Percentiles rank a stretch among this genome's conserved stretches.
These are phyloP conservation scores for Aphodius sticticus DNA, from an alignment of 2,888 invertebrate genomes.

Conservation along the genomic window DNA sequence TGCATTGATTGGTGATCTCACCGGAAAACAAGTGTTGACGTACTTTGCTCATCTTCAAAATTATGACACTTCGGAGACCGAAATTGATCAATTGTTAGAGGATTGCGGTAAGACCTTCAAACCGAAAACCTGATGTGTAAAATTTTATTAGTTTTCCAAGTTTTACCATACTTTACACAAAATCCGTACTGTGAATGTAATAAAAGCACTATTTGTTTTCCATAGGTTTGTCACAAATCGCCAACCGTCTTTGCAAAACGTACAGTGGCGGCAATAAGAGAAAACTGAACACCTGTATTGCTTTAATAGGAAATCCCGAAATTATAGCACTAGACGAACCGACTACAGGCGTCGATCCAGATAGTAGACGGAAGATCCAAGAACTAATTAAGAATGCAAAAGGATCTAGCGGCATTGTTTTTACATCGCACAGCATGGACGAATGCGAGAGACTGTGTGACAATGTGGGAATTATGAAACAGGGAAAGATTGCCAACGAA, in stretches of 20 bases:
- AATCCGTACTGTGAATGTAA: too few relatives aligned
- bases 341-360: slow-evolving; percentile 76
- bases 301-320: slow-evolving; percentile 75
- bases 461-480: slow-evolving; percentile 38
- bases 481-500: slow-evolving; percentile 5
- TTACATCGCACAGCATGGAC: slow-evolving; percentile 89
- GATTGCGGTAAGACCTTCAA: slow-evolving; percentile 44
- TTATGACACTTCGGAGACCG: background rate
- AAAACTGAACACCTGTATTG: slow-evolving; percentile 79
- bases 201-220: background rate
- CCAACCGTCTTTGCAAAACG: slow-evolving; percentile 51
- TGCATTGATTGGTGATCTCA: slow-evolving; percentile 80
- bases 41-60: slow-evolving; percentile 13
- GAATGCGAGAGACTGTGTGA: slow-evolving; percentile 83
- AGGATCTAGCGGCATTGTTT: slow-evolving; percentile 67
- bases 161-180: background rate
- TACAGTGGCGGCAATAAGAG: slow-evolving; percentile 79
- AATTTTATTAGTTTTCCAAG: too few relatives aligned
- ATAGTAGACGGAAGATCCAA: slow-evolving; percentile 61
- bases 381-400: slow-evolving; percentile 50
- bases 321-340: slow-evolving; percentile 81
- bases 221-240: slow-evolving; percentile 51
- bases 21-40: slow-evolving; percentile 55
- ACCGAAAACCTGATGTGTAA: too few relatives aligned
- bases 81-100: slow-evolving; percentile 28